Base-by-base conservation (phyloP, 2,888 invertebrate species). In the Strigamia maritima region DNA sequence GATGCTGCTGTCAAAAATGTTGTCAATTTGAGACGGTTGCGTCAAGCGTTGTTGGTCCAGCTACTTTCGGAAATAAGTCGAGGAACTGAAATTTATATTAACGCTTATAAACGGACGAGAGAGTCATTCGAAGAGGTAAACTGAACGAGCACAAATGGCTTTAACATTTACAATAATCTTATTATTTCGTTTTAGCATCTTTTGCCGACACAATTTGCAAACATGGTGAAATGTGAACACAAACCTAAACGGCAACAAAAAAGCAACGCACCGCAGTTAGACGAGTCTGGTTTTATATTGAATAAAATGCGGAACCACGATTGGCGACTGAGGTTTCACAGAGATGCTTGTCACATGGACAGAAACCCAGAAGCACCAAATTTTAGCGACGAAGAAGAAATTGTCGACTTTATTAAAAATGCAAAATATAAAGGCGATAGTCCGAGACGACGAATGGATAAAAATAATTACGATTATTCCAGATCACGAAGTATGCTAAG, bases 141-240 rank as follows among this genome's bases (percentile, higher is more conserved):
- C 1, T 8, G 7, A 0, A 26, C 26, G 14, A 35, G 8, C 8
- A 19, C 19, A 19, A n/a, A 19, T n/a, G 7, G 19, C n/a, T 54
- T n/a, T n/a, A 14, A 8, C 22, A 4, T 19, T 19, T 54, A 19
- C 2, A n/a, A n/a, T n/a, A n/a, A n/a, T n/a, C n/a, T n/a, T n/a
- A 26, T n/a, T 26, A n/a, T 74, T 74, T 74, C 65, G 26, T 78
- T 65, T n/a, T 35, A 65, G 65, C 65, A 60, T 24, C 44, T 77
- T 28, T 26, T 65, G 19, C 54, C 54, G 7, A 54, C 19, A 19
- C 54, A 54, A 19, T 54, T 54, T 19, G 54, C 54, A 54, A 54
- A 19, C 19, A 0, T 54, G 22, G 6, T 0, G 3, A 19, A 19
- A 1, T 1, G 3, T 8, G 3, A 19, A 19, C 8, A n/a, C 4